Percentiles rank a stretch among this genome's conserved stretches.
Conservation (phyloP, 2,888 invertebrate genomes). For the Anoplius nigerrimus region DNA sequence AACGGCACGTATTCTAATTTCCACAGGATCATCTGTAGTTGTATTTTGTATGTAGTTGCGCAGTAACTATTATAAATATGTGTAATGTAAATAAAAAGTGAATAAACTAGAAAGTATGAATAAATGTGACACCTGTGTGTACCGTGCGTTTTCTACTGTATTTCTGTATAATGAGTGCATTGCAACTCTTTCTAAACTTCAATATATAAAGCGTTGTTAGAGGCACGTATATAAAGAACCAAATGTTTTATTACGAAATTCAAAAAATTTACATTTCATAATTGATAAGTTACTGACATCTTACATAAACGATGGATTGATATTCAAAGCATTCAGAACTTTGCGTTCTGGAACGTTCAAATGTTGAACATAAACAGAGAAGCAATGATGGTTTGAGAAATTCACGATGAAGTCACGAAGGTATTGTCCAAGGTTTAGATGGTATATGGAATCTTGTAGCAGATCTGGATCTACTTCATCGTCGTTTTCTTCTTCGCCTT, state of each 20-base stretch:
- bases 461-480: slow-evolving; percentile 78
- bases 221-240: slow-evolving; percentile 35
- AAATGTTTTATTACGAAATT: slow-evolving; percentile 60
- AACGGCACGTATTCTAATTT: slow-evolving; percentile 14
- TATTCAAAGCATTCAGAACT: slow-evolving; percentile 72
- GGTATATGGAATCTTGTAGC: slow-evolving; percentile 79
- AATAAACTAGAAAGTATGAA: slow-evolving; percentile 40
- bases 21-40: slow-evolving; percentile 12
- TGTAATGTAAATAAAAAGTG: slow-evolving; percentile 41
- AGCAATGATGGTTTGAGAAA: slow-evolving; percentile 81
- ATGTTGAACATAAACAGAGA: slow-evolving; percentile 79
- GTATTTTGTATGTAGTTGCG: slow-evolving; percentile 42
- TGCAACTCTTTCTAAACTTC: background rate
- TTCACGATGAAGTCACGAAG: slow-evolving; percentile 80
- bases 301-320: slow-evolving; percentile 57
- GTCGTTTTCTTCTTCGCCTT: slow-evolving; percentile 42
- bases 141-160: slow-evolving; percentile 11
- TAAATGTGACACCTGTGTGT: slow-evolving; percentile 14
- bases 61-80: slow-evolving; percentile 32
- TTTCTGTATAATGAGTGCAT: background rate
- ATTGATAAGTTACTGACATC: slow-evolving; percentile 28
- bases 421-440: slow-evolving; percentile 80
- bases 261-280: slow-evolving; percentile 35
- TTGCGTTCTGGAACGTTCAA: slow-evolving; percentile 78
- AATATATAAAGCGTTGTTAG: background rate